Conservation (phyloP, 2,888 invertebrate genomes). For the Caenorhabditis wallacei region DNA sequence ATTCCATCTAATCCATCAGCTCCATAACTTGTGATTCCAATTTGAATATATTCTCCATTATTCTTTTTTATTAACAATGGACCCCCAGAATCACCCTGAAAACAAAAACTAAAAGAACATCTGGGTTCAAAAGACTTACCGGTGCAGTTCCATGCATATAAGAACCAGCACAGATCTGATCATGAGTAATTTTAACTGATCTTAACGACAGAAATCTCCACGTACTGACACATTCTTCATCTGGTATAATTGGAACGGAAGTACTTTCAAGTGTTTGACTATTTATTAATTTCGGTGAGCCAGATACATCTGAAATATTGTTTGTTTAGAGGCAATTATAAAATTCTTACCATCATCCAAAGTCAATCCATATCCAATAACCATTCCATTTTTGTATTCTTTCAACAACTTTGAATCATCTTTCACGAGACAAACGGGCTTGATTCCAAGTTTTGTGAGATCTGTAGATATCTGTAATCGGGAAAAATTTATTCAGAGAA, state of each 20-base stretch:
- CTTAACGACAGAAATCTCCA: constrained; percentile 65
- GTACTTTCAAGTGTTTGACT: constrained; percentile 52
- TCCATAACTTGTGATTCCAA: constrained; percentile 74
- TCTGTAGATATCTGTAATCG: constrained; percentile 44
- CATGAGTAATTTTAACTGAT: constrained; percentile 41
- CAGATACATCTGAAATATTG: neutral
- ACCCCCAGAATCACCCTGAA: constrained; percentile 76
- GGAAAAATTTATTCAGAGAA: neutral
- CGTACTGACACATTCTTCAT: constrained; percentile 44
- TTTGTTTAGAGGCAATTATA: too few relatives aligned
- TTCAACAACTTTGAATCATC: constrained; percentile 61
- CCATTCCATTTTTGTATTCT: constrained; percentile 54
- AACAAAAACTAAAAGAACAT: neutral
- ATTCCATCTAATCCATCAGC: constrained; percentile 71
- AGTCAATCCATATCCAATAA: constrained; percentile 70
- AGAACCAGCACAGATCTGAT: constrained; percentile 71
- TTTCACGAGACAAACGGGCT: constrained; percentile 62
- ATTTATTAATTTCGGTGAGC: constrained; percentile 26
- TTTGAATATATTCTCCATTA: constrained; percentile 65
- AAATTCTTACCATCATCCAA: constrained; percentile 49
- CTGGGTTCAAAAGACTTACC: constrained; percentile 27
- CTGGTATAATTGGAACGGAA: constrained; percentile 63
- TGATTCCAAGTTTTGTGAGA: constrained; percentile 52
- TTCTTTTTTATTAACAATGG: constrained; percentile 67
- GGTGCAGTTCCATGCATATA: constrained; percentile 74